Evolutionary conservation across 2,797 vertebrate species (phyloP).

Genomic region (Meriones psammophilus): DNA sequence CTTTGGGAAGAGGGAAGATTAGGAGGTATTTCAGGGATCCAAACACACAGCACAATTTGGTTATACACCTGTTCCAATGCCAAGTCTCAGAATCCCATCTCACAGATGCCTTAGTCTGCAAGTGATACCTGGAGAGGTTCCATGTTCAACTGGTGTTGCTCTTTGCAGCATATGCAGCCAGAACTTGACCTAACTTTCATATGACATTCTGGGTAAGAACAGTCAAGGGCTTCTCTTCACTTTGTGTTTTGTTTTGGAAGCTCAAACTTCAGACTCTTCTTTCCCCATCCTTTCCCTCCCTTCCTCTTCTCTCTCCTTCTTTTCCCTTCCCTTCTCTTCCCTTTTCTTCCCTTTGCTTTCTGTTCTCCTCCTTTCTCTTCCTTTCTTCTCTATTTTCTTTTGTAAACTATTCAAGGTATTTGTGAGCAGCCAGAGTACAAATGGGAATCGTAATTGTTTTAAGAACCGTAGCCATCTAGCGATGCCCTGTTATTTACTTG

Average conservation of each 20-base stretch:
- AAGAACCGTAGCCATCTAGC: neutral
- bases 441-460: neutral
- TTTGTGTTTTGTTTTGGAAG: neutral
- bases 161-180: neutral
- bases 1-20: neutral
- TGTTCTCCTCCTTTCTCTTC: neutral
- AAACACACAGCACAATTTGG: neutral
- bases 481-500: neutral
- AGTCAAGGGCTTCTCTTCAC: neutral
- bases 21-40: neutral
- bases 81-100: neutral
- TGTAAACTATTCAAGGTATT: neutral
- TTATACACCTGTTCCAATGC: neutral
- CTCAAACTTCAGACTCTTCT: neutral
- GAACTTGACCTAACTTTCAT: neutral
- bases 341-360: fast-evolving
- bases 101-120: neutral
- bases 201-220: neutral
- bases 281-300: neutral
- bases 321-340: neutral
- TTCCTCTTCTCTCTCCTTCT: fast-evolving
- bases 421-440: neutral
- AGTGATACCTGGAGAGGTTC: neutral
- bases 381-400: neutral
- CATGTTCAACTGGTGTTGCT: neutral